These are phyloP conservation scores for Phymorhynchus buccinoides DNA, from an alignment of 1,140 invertebrate species.

Conservation along the genomic window DNA sequence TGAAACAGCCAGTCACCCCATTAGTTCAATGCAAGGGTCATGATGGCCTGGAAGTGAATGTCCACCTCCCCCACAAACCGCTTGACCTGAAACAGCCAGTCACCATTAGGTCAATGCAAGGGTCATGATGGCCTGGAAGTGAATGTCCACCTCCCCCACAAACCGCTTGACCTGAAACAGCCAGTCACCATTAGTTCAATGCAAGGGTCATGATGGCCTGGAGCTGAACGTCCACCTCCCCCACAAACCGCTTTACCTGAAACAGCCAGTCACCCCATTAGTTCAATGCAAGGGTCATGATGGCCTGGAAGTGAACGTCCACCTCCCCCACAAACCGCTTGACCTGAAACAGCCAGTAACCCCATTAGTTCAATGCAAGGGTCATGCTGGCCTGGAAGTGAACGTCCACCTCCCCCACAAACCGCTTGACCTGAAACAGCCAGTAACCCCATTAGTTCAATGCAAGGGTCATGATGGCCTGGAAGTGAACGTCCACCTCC, in stretches of 20 bases:
- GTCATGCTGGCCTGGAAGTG: conserved; percentile 93
- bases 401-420: conserved; percentile 96
- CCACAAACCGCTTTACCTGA: conserved; percentile 92
- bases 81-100: conserved; percentile 81
- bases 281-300: no score
- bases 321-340: conserved; percentile 95
- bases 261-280: conserved; percentile 10
- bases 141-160: conserved; percentile 94
- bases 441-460: no score
- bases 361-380: no score
- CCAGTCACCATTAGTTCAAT: no score
- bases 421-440: conserved; percentile 86
- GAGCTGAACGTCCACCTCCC: conserved; percentile 94
- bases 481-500: conserved; percentile 94
- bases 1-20: conserved; percentile 70
- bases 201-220: conserved; percentile 96
- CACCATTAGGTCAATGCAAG: no score
- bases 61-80: conserved; percentile 95
- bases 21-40: no score
- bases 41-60: conserved; percentile 93
- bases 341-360: conserved; percentile 82
- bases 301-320: conserved; percentile 93
- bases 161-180: conserved; percentile 87
- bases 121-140: conserved; percentile 94
- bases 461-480: no score